Base-by-base conservation (phyloP, 2,888 invertebrate genomes). In the Synergus laeviventris region DNA sequence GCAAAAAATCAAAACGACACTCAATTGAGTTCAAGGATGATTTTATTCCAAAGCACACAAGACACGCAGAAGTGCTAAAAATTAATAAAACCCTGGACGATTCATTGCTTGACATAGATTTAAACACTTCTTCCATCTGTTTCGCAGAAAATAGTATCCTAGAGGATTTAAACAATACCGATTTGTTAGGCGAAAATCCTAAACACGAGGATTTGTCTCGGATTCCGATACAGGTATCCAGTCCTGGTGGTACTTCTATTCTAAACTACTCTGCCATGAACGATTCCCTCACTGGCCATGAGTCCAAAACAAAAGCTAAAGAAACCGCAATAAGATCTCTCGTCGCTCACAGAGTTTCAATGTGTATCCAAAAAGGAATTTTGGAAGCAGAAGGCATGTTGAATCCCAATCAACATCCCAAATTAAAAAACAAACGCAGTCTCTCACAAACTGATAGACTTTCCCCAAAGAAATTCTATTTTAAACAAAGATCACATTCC, bases 251-350 rank as follows among this genome's bases (percentile, higher is more conserved):
- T 73, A 79, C 81, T 36, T 89, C 89, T 0, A 87, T 89, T 77
- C 80, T 90, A n/a, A 87, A 86, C 79, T 81, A 84, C 12, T 89
- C 90, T 1, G 79, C 84, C 16, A 86, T 90, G 87, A 87, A 90
- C 56, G 89, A 90, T 78, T 73, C 77, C 0, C 42, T 70, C n/a
- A 49, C 31, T 31, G 0, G 80, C 81, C 18, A 83, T 81, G 5
- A 62, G 60, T 60, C 74, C 77, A 0, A 60, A 78, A 38, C 45
- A 4, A 45, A 42, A 56, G 66, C 75, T 1, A 73, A 66, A 4
- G 56, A 74, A 66, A 74, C 78, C 8, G 64, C 79, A 70, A 31
- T 70, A 18, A 77, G 86, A 31, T 85, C 86, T 3, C 70, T 86
- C 21, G 24, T 70, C 9, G 49, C 45, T 87, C 88, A 3, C 84